Conservation (phyloP, 23 tunicate genomes). For the Clavelina lepadiformis region DNA sequence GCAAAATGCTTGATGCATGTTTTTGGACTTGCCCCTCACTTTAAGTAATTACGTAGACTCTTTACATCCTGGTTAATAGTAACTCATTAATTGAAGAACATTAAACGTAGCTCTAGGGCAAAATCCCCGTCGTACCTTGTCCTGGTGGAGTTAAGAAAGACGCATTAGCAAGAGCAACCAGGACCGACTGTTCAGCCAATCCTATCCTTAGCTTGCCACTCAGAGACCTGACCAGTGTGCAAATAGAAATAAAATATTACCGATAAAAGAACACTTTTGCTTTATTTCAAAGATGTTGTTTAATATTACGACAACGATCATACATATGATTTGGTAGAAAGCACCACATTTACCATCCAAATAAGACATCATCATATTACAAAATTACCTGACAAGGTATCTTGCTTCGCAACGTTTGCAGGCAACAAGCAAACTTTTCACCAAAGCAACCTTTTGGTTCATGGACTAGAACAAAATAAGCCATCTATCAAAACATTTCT, state of each 20-base stretch:
- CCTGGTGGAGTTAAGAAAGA: conserved; percentile 80
- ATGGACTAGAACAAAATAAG: conserved; percentile 31
- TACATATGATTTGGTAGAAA: not conserved
- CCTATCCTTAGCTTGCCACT: conserved; percentile 94
- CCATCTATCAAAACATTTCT: too few species aligned
- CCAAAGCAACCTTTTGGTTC: conserved; percentile 71
- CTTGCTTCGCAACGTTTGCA: conserved; percentile 92
- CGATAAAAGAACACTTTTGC: too few species aligned
- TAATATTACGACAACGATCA: not conserved
- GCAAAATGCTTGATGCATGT: too few species aligned
- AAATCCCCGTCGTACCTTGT: conserved; percentile 71
- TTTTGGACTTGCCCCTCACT: too few species aligned
- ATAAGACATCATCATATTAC: too few species aligned
- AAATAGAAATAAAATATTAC: too few species aligned
- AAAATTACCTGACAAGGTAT: conserved; percentile 63
- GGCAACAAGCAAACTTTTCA: conserved; percentile 80
- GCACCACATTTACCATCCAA: too few species aligned
- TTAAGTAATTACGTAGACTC: too few species aligned
- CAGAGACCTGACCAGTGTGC: conserved; percentile 54
- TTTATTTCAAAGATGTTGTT: too few species aligned
- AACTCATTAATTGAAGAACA: too few species aligned
- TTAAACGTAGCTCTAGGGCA: too few species aligned
- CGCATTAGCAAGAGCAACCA: conserved; percentile 88
- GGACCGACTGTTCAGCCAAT: conserved; percentile 92
- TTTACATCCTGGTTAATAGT: too few species aligned